phyloP scores from a whole-genome alignment of 2,113 vertebrate genomes.

The Microtus oregoni region DNA sequence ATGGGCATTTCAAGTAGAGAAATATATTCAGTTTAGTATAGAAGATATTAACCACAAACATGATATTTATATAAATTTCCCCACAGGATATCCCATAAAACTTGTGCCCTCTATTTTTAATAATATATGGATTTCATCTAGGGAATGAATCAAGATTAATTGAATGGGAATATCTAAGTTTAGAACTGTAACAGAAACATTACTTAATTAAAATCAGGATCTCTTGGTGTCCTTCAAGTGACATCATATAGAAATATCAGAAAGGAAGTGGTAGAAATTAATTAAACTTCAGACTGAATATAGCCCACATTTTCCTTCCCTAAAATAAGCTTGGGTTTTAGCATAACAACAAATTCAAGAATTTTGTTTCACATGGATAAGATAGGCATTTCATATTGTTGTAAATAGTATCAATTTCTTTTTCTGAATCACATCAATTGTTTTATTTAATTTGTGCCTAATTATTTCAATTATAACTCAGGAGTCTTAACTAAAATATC shows the following conservation, averaged over 20 bases:
- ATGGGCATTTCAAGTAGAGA: background rate
- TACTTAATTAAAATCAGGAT: constrained; percentile 78
- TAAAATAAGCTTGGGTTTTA: constrained; percentile 41
- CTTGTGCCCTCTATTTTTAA: background rate
- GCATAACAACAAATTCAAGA: background rate
- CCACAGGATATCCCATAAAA: constrained; percentile 20
- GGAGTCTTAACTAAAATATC: background rate
- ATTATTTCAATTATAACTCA: constrained; percentile 50
- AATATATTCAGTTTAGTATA: background rate
- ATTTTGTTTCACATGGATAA: constrained; percentile 43
- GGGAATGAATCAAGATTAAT: constrained; percentile 73
- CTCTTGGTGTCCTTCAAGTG: constrained; percentile 64
- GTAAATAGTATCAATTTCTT: background rate
- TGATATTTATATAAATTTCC: constrained; percentile 13
- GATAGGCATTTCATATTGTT: background rate
- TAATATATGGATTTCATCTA: constrained; percentile 56
- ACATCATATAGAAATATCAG: constrained; percentile 69
- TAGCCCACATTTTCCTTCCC: constrained; percentile 35
- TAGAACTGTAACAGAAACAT: constrained; percentile 56
- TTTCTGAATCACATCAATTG: background rate
- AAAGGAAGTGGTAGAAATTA: constrained; percentile 66
- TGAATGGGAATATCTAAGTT: constrained; percentile 51
- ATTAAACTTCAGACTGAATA: constrained; percentile 71
- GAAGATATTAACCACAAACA: constrained; percentile 61
- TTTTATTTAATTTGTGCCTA: background rate